These are phyloP conservation scores for Rhogogaster chlorosoma DNA, from an alignment of 2,888 invertebrate genomes.

Conservation along the genomic window DNA sequence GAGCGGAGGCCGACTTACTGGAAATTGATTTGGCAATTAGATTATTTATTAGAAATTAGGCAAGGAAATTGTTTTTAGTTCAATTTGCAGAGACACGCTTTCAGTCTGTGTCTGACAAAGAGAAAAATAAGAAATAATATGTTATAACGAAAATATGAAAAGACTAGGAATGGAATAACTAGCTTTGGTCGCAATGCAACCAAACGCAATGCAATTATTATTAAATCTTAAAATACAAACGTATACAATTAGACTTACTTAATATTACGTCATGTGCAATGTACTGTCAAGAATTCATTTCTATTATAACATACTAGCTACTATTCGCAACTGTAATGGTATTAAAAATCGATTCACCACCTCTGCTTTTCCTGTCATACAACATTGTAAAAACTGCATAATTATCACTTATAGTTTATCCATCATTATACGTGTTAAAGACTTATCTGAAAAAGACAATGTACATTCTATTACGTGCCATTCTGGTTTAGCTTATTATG, in stretches of 20 bases:
- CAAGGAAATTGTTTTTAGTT: background rate
- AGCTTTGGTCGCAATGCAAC: conserved; percentile 64
- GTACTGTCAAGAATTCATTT: conserved; percentile 35
- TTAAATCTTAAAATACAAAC: conserved; percentile 39
- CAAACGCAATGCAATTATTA: conserved; percentile 65
- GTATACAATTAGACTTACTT: conserved; percentile 49
- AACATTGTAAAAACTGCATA: background rate
- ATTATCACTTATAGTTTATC: background rate
- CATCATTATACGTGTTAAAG: background rate
- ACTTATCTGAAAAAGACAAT: background rate
- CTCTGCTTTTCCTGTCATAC: background rate
- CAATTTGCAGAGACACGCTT: background rate
- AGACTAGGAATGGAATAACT: conserved; percentile 48
- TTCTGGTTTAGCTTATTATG: background rate
- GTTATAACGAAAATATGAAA: background rate
- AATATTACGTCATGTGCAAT: conserved; percentile 4
- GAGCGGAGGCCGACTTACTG: background rate
- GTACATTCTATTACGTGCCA: background rate
- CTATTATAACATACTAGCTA: background rate
- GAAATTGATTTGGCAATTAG: conserved; percentile 26
- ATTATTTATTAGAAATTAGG: conserved; percentile 2
- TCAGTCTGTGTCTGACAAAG: background rate
- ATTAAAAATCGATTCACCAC: background rate
- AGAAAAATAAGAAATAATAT: background rate
- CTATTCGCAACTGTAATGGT: background rate